A percentile compares a stretch with the other conserved stretches of the same genome.
These are phyloP conservation scores for Lomographa bimaculata DNA, from an alignment of 2,888 invertebrate species.

Conservation along the genomic window DNA sequence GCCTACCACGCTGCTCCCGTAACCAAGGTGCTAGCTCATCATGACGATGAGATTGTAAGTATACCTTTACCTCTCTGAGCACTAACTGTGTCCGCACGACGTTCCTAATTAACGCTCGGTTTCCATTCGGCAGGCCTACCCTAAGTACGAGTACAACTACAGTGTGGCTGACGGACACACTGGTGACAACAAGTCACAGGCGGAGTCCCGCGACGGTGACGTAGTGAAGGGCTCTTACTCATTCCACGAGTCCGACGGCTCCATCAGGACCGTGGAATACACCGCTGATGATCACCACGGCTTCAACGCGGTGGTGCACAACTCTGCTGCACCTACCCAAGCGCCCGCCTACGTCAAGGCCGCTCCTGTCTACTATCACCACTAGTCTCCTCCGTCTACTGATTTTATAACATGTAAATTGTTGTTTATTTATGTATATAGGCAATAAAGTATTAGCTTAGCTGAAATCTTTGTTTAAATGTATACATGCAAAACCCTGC, in stretches of 20 bases:
- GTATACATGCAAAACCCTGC: no score
- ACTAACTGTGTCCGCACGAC: no score
- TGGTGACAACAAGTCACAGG: constrained; percentile 82
- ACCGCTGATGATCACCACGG: constrained; percentile 80
- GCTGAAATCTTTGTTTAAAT: no score
- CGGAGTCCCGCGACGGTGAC: constrained; percentile 80
- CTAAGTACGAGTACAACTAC: constrained; percentile 79
- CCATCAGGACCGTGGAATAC: constrained; percentile 81
- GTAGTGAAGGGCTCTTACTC: constrained; percentile 81
- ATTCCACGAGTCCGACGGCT: constrained; percentile 82
- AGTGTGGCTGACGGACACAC: constrained; percentile 82
- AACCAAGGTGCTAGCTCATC: constrained; percentile 44
- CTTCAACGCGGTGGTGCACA: constrained; percentile 68
- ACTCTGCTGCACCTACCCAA: constrained; percentile 56
- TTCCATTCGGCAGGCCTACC: constrained; percentile 54
- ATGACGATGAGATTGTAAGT: constrained; percentile 45
- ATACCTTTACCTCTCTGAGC: constrained; percentile 5
- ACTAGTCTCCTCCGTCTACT: constrained; percentile 34
- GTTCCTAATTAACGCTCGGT: neutral
- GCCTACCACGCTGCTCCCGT: constrained; percentile 48
- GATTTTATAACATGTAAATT: no score
- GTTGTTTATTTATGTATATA: no score
- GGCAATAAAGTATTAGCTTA: no score
- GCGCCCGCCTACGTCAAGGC: constrained; percentile 55
- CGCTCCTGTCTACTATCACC: constrained; percentile 63